These are phyloP conservation scores for Platycheirus albimanus DNA, from an alignment of 2,888 invertebrate genomes.

Conservation along the genomic window DNA sequence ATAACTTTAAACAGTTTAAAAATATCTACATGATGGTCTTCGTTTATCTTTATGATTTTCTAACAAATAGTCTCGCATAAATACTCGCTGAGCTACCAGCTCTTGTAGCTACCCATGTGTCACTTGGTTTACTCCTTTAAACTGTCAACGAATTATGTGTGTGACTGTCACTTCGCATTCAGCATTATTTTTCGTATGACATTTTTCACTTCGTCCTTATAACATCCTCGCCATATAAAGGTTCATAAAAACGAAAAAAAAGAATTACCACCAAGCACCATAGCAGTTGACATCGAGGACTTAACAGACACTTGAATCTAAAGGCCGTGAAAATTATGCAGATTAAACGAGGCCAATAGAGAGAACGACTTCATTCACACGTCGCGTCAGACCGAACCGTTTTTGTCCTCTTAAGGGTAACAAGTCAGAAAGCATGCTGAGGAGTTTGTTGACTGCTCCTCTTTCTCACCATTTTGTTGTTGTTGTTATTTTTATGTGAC, in stretches of 20 bases:
- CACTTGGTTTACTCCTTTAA: neutral
- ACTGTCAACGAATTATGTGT: slow-evolving; percentile 64
- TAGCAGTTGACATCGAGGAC: slow-evolving; percentile 75
- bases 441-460: slow-evolving; percentile 48
- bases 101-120: too few relatives aligned
- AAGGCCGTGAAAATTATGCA: slow-evolving; percentile 77
- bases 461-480: slow-evolving; percentile 50
- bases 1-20: too few relatives aligned
- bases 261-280: slow-evolving; percentile 51
- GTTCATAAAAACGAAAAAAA: slow-evolving; percentile 40
- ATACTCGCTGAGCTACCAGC: too few relatives aligned
- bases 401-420: slow-evolving; percentile 57
- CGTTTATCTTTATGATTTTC: too few relatives aligned
- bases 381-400: slow-evolving; percentile 67
- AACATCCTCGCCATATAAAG: slow-evolving; percentile 53
- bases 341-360: slow-evolving; percentile 78
- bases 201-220: slow-evolving; percentile 44
- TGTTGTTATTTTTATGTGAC: slow-evolving; percentile 64
- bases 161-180: slow-evolving; percentile 58
- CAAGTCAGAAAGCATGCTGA: slow-evolving; percentile 60
- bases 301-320: slow-evolving; percentile 78
- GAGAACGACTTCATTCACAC: slow-evolving; percentile 74
- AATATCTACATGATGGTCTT: too few relatives aligned
- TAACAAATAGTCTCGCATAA: too few relatives aligned
- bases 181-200: slow-evolving; percentile 58